Evolutionary conservation across 2,888 invertebrate genomes (phyloP).

Genomic region (Agonopterix arenella): DNA sequence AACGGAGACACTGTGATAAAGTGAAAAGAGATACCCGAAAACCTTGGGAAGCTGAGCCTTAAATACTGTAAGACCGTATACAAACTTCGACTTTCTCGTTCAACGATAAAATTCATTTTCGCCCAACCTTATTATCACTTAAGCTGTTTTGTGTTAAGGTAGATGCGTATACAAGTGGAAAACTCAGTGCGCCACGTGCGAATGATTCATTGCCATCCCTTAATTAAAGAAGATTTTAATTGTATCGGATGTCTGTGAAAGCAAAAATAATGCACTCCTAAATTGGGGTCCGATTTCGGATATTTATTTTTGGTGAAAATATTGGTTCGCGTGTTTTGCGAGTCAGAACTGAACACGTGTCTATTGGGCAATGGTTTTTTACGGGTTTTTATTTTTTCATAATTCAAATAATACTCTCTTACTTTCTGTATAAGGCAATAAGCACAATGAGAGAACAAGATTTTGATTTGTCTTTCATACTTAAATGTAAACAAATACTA

Average conservation of each 20-base stretch:
- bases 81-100: slow-evolving; percentile 36
- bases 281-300: slow-evolving; percentile 68
- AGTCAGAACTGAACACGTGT: neutral
- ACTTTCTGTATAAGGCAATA: no score
- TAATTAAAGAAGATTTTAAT: slow-evolving; percentile 79
- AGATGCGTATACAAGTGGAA: slow-evolving; percentile 66
- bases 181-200: slow-evolving; percentile 77
- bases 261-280: slow-evolving; percentile 76
- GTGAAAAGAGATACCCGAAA: slow-evolving; percentile 72
- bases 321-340: slow-evolving; percentile 60
- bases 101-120: slow-evolving; percentile 41
- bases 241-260: slow-evolving; percentile 77
- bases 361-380: no score
- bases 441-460: no score
- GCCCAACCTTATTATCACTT: slow-evolving; percentile 26
- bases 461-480: no score
- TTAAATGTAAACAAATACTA: no score
- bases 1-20: slow-evolving; percentile 73
- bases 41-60: slow-evolving; percentile 44
- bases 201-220: slow-evolving; percentile 75
- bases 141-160: slow-evolving; percentile 44
- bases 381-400: no score
- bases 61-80: slow-evolving; percentile 29
- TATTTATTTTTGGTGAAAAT: slow-evolving; percentile 68
- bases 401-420: no score